Conservation (phyloP, 2,113 vertebrate species). For the Nothoprocta pentlandii region DNA sequence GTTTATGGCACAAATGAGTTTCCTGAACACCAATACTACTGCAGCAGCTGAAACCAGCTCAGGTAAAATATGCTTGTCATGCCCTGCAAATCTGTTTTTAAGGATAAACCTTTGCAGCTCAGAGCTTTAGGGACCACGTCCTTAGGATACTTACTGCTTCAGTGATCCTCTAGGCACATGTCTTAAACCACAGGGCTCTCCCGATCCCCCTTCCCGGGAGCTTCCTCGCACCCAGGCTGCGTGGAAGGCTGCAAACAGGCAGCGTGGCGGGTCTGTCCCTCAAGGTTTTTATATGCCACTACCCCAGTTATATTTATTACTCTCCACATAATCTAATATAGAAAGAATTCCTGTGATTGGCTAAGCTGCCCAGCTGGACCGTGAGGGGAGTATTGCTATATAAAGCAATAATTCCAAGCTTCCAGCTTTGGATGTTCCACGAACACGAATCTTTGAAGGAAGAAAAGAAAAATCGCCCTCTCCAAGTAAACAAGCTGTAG, state of each 20-base stretch:
- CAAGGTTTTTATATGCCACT: slow-evolving; percentile 49
- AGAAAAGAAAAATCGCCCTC: slow-evolving; percentile 36
- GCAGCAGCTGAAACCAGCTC: background rate
- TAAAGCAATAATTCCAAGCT: slow-evolving; percentile 65
- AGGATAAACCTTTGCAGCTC: background rate
- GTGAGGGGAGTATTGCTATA: slow-evolving; percentile 53
- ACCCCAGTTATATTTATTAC: slow-evolving; percentile 55
- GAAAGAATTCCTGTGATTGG: slow-evolving; percentile 63
- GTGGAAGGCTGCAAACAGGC: background rate
- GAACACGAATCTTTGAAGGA: slow-evolving; percentile 13
- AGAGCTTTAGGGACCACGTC: background rate
- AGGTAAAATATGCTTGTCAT: background rate
- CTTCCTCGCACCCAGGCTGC: background rate
- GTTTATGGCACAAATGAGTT: background rate
- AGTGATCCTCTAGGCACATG: background rate
- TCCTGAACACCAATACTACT: background rate
- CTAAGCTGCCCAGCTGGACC: slow-evolving; percentile 9
- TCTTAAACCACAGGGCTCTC: slow-evolving; percentile 34
- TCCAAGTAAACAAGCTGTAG: slow-evolving; percentile 13
- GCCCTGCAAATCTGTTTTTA: background rate
- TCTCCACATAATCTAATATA: slow-evolving; percentile 70
- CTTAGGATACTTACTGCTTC: slow-evolving; percentile 53
- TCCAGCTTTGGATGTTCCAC: slow-evolving; percentile 47
- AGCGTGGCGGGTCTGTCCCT: slow-evolving; percentile 12
- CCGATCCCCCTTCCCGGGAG: slow-evolving; percentile 11